Evolutionary conservation across 1,140 invertebrate genomes (phyloP).

Genomic region (Drosophila ambigua): DNA sequence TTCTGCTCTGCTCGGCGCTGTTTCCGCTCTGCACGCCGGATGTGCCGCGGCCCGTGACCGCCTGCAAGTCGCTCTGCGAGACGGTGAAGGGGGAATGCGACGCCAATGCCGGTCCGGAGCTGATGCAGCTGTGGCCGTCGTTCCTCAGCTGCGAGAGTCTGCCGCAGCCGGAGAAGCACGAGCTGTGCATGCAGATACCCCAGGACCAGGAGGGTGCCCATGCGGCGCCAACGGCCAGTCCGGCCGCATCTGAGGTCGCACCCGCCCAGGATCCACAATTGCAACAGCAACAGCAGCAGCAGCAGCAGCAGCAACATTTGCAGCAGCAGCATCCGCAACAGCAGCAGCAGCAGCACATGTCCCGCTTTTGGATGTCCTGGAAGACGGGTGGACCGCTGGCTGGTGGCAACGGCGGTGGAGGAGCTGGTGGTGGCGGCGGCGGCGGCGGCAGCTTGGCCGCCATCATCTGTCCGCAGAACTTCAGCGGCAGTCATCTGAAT

Average conservation of each 20-base stretch:
- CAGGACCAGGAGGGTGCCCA: conserved; percentile 63
- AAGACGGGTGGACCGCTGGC: conserved; percentile 21
- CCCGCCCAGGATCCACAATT: background rate
- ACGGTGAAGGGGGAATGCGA: conserved; percentile 90
- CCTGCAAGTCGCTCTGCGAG: conserved; percentile 93
- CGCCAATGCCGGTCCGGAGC: conserved; percentile 85
- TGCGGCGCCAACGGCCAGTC: background rate
- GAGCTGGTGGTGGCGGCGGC: background rate
- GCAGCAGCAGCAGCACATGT: conserved; percentile 53
- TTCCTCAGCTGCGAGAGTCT: conserved; percentile 90
- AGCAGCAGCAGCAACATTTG: background rate
- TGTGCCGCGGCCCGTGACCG: conserved; percentile 92
- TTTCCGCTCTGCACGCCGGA: conserved; percentile 96
- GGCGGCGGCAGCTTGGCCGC: background rate
- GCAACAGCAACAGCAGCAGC: background rate
- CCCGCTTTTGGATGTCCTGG: conserved; percentile 75
- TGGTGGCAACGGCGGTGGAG: background rate
- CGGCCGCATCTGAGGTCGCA: background rate
- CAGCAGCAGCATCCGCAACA: conserved; percentile 22
- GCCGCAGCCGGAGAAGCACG: conserved; percentile 85
- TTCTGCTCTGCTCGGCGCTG: conserved; percentile 96
- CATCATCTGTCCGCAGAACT: conserved; percentile 76
- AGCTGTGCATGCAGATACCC: conserved; percentile 86
- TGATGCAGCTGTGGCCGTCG: conserved; percentile 90
- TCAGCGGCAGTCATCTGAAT: conserved; percentile 69